These are phyloP conservation scores for Horisme vitalbata DNA, from an alignment of 2,888 invertebrate species.

Conservation along the genomic window DNA sequence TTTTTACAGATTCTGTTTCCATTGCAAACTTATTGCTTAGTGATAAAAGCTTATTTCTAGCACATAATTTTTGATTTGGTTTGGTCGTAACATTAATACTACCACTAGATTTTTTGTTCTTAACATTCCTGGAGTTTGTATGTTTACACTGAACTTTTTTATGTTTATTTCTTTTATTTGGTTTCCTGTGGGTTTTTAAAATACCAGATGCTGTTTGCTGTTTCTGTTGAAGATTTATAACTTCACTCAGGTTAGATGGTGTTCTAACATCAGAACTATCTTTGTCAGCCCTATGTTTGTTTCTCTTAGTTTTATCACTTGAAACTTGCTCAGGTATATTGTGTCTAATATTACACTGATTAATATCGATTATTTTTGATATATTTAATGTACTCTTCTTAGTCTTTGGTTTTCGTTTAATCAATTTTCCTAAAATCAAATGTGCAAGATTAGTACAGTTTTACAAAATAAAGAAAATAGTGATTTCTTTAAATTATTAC, in stretches of 20 bases:
- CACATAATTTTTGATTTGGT: slow-evolving; percentile 4
- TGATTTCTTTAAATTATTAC: slow-evolving; percentile 42
- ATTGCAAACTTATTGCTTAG: slow-evolving; percentile 36
- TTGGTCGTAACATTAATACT: slow-evolving; percentile 12
- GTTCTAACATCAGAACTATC: not conserved
- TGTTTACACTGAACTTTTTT: not conserved
- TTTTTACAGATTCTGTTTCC: slow-evolving; percentile 37
- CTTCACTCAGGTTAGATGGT: not conserved
- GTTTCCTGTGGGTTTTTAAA: not conserved
- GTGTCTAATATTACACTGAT: slow-evolving; percentile 2
- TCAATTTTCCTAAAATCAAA: slow-evolving; percentile 56
- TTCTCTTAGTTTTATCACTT: not conserved
- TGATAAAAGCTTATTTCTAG: no score
- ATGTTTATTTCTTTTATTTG: not conserved
- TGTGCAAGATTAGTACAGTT: no score
- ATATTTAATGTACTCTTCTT: slow-evolving; percentile 7
- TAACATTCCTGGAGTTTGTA: not conserved
- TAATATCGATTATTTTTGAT: slow-evolving; percentile 17
- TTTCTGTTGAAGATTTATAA: not conserved
- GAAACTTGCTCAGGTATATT: not conserved
- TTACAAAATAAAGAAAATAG: no score
- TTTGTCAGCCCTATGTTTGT: not conserved
- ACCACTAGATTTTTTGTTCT: slow-evolving; percentile 13
- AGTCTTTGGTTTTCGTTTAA: slow-evolving; percentile 50
- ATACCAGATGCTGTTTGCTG: not conserved